phyloP scores from a whole-genome alignment of 2,888 invertebrate species.

The Lithosia quadra region DNA sequence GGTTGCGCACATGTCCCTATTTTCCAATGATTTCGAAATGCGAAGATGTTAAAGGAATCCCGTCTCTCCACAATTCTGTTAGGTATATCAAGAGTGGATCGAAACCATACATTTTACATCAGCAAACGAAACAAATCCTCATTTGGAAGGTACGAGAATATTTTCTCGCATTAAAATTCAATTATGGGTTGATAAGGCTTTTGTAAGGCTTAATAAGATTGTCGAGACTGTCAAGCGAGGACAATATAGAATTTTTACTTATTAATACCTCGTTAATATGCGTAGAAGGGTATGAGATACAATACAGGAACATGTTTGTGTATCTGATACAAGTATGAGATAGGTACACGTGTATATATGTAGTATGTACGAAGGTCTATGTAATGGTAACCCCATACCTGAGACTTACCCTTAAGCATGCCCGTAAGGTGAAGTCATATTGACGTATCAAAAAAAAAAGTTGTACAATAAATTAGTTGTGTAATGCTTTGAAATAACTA shows the following conservation, averaged over 20 bases:
- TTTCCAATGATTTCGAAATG: conserved; percentile 38
- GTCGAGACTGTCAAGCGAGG: conserved; percentile 13
- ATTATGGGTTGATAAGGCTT: conserved; percentile 21
- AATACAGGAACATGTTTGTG: not conserved
- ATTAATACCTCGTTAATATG: conserved; percentile 5
- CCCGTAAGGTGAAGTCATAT: too few relatives aligned
- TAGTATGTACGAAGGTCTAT: too few relatives aligned
- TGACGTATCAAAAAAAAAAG: too few relatives aligned
- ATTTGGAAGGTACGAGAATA: conserved; percentile 24
- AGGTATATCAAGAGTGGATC: conserved; percentile 38
- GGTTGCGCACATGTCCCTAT: conserved; percentile 36
- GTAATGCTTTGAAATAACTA: not conserved
- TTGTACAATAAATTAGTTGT: not conserved
- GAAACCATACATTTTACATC: conserved; percentile 66
- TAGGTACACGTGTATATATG: too few relatives aligned
- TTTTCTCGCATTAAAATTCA: conserved; percentile 20
- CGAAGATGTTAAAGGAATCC: conserved; percentile 25
- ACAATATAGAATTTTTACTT: conserved; percentile 10
- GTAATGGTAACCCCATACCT: too few relatives aligned
- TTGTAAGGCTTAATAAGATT: conserved; percentile 19
- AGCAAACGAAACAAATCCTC: conserved; percentile 60
- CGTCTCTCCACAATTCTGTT: conserved; percentile 36
- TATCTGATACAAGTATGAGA: not conserved
- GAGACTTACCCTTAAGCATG: too few relatives aligned
- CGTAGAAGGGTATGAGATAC: not conserved